These are phyloP conservation scores for Cynaeus angustus DNA, from an alignment of 2,888 invertebrate genomes.

Conservation along the genomic window DNA sequence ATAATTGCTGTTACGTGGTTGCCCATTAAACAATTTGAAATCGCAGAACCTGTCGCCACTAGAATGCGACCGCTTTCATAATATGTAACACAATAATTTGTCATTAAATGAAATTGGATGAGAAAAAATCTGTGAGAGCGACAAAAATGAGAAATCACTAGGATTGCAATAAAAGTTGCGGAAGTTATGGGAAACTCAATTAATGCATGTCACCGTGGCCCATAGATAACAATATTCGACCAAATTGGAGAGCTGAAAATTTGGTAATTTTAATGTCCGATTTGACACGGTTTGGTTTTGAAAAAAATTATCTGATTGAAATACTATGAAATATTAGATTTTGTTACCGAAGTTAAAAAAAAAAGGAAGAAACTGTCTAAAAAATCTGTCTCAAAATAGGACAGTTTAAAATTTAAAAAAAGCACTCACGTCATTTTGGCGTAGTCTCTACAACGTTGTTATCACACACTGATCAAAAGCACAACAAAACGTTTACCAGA, in stretches of 20 bases:
- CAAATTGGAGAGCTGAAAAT: too few species aligned
- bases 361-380: too few species aligned
- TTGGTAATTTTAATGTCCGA: too few species aligned
- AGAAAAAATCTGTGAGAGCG: slow-evolving; percentile 15
- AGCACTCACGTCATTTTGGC: slow-evolving; percentile 22
- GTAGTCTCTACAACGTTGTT: slow-evolving; percentile 10
- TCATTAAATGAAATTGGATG: slow-evolving; percentile 7
- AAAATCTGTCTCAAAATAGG: too few species aligned
- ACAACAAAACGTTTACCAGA: slow-evolving; percentile 33
- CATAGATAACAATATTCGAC: too few species aligned
- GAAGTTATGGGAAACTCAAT: too few species aligned
- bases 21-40: slow-evolving; percentile 17
- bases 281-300: too few species aligned
- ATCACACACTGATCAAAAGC: slow-evolving; percentile 35
- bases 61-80: slow-evolving; percentile 29
- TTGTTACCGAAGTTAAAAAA: too few species aligned
- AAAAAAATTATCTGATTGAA: too few species aligned
- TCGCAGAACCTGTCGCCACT: slow-evolving; percentile 5
- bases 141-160: background rate
- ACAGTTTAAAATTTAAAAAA: too few species aligned
- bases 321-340: too few species aligned
- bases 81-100: slow-evolving; percentile 17
- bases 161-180: background rate
- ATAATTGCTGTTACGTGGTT: slow-evolving; percentile 21
- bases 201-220: too few species aligned